Evolutionary conservation across 2,888 invertebrate genomes (phyloP).

Genomic region (Xanthia togata): DNA sequence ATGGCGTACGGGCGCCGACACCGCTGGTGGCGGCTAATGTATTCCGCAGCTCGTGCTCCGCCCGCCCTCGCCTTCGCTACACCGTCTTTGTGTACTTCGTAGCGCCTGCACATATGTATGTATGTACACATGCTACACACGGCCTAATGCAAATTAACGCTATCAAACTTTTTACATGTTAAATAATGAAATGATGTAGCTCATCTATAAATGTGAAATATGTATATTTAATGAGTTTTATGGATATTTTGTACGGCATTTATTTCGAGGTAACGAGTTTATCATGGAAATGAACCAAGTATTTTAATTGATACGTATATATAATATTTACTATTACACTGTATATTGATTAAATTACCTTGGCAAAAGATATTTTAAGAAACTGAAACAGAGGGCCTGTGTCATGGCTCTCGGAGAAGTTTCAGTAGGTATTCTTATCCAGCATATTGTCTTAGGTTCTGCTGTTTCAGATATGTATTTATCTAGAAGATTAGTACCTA

Average conservation of each 20-base stretch:
- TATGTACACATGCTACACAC: slow-evolving; percentile 58
- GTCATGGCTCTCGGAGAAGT: not conserved
- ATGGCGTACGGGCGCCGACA: slow-evolving; percentile 84
- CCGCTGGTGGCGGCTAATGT: slow-evolving; percentile 86
- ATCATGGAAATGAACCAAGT: slow-evolving; percentile 25
- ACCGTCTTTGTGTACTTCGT: slow-evolving; percentile 77
- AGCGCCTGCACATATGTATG: slow-evolving; percentile 49
- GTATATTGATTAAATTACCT: not conserved
- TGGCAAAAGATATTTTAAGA: not conserved
- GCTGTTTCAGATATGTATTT: slow-evolving; percentile 1
- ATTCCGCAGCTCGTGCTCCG: slow-evolving; percentile 85
- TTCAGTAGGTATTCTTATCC: not conserved
- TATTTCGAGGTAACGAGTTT: slow-evolving; percentile 18
- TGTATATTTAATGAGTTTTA: not conserved
- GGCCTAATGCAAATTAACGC: slow-evolving; percentile 67
- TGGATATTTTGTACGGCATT: slow-evolving; percentile 1
- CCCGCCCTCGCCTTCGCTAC: slow-evolving; percentile 82
- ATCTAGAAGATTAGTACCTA: not conserved
- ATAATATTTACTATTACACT: not conserved
- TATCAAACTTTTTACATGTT: slow-evolving; percentile 27
- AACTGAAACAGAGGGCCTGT: not conserved
- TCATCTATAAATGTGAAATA: not conserved
- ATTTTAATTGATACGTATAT: slow-evolving; percentile 12
- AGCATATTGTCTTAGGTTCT: not conserved
- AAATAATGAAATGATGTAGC: slow-evolving; percentile 5